Conservation (phyloP, 2,888 invertebrate genomes). For the Cryptocheilus praepositus region DNA sequence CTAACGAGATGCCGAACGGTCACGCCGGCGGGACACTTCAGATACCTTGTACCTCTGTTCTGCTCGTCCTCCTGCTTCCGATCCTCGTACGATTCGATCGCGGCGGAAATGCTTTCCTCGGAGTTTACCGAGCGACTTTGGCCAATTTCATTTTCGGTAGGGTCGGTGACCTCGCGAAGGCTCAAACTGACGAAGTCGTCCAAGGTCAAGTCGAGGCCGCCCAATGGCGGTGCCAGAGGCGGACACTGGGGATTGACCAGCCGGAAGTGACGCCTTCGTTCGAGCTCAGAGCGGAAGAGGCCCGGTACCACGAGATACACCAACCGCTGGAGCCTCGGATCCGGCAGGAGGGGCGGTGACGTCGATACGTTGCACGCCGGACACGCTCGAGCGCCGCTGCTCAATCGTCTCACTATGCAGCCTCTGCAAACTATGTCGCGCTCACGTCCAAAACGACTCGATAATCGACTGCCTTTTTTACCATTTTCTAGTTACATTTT, state of each 20-base stretch:
- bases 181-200: slow-evolving; percentile 68
- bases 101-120: not conserved
- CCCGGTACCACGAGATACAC: slow-evolving; percentile 69
- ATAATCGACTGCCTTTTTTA: not conserved
- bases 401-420: slow-evolving; percentile 65
- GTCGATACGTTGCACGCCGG: slow-evolving; percentile 63
- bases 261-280: slow-evolving; percentile 65
- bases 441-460: not conserved
- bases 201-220: slow-evolving; percentile 62
- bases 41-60: slow-evolving; percentile 79
- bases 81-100: slow-evolving; percentile 3
- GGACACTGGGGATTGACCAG: slow-evolving; percentile 65
- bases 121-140: slow-evolving; percentile 3
- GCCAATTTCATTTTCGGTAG: slow-evolving; percentile 9
- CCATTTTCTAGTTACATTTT: not conserved
- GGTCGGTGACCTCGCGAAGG: slow-evolving; percentile 53
- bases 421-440: slow-evolving; percentile 65
- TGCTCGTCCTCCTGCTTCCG: slow-evolving; percentile 11
- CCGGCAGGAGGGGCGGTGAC: slow-evolving; percentile 59
- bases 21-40: slow-evolving; percentile 94
- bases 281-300: slow-evolving; percentile 65
- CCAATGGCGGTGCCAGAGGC: slow-evolving; percentile 54
- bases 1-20: slow-evolving; percentile 92
- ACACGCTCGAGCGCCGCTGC: slow-evolving; percentile 63
- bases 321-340: slow-evolving; percentile 62